Conservation (phyloP, 2,888 invertebrate species). For the Trypoxylon attenuatum region DNA sequence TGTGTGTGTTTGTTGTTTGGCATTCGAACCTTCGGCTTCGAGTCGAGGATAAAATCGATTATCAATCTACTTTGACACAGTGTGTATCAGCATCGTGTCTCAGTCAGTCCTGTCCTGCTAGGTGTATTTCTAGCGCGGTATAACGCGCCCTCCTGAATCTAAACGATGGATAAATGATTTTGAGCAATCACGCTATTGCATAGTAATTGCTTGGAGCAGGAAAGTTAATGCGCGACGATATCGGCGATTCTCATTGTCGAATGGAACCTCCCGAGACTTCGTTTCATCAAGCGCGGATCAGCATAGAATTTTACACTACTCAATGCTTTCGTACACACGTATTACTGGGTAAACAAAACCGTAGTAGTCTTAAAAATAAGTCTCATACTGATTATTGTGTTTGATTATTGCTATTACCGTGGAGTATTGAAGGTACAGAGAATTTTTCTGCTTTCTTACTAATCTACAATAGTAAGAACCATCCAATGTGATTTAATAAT, state of each 20-base stretch:
- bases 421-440: background rate
- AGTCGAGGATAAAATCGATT: slow-evolving; percentile 37
- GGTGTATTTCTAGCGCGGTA: slow-evolving; percentile 30
- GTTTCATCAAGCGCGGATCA: background rate
- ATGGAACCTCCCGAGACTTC: background rate
- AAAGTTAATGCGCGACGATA: background rate
- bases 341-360: background rate
- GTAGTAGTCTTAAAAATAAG: background rate
- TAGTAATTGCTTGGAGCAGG: slow-evolving; percentile 10
- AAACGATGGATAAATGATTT: slow-evolving; percentile 30
- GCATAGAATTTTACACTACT: too few species aligned
- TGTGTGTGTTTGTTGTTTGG: too few species aligned
- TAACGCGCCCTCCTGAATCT: slow-evolving; percentile 22
- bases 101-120: too few species aligned
- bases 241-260: background rate
- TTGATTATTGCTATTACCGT: background rate
- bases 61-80: slow-evolving; percentile 7
- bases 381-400: background rate
- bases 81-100: background rate
- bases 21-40: slow-evolving; percentile 10
- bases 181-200: slow-evolving; percentile 6
- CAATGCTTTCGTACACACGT: background rate
- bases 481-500: background rate
- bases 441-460: background rate
- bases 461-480: background rate